Conservation (phyloP, 2,797 vertebrate genomes). For the Rhadinocentrus ornatus region DNA sequence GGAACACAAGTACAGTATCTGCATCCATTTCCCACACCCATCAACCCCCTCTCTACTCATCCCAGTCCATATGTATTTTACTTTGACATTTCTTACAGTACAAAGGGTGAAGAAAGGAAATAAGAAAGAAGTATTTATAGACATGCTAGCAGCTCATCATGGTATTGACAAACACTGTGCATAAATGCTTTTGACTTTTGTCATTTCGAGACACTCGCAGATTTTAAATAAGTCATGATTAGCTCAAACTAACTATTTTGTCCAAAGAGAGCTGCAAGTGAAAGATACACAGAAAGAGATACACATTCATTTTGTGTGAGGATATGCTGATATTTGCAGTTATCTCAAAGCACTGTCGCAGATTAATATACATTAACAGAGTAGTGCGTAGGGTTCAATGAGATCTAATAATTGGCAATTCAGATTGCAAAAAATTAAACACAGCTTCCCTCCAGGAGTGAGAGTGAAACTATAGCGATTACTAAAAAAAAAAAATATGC, state of each 20-base stretch:
- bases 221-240: not conserved
- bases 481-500: not conserved
- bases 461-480: not conserved
- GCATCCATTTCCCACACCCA: slow-evolving; percentile 49
- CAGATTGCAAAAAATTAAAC: not conserved
- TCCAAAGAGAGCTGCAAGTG: not conserved
- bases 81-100: slow-evolving; percentile 16
- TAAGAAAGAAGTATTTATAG: not conserved
- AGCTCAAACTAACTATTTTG: not conserved
- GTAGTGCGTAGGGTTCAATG: not conserved
- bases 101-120: slow-evolving; percentile 11
- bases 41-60: slow-evolving; percentile 12
- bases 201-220: not conserved
- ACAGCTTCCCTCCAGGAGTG: not conserved
- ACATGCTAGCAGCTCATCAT: not conserved
- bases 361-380: not conserved
- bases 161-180: not conserved
- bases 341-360: not conserved
- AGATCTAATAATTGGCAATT: not conserved
- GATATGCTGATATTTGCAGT: not conserved
- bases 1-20: slow-evolving; percentile 28
- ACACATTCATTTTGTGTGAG: no score
- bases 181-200: not conserved
- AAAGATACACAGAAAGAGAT: not conserved
- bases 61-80: not conserved